Evolutionary conservation across 2,113 vertebrate species (phyloP).

Genomic region (Varanus komodoensis): DNA sequence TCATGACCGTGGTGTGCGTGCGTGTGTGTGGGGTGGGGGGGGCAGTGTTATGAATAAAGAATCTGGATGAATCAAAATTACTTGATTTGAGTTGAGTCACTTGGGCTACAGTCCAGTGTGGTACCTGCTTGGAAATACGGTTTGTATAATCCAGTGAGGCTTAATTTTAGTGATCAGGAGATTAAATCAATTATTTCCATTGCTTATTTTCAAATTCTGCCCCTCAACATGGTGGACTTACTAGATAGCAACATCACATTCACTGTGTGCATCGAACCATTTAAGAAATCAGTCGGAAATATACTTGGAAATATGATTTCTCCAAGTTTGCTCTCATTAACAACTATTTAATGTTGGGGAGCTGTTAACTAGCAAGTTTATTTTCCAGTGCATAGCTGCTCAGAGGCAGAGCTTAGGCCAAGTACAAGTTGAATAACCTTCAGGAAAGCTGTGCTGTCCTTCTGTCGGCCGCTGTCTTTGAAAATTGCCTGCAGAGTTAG

Average conservation of each 20-base stretch:
- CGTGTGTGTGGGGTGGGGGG: neutral
- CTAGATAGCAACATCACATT: constrained; percentile 18
- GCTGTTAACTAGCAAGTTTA: constrained; percentile 59
- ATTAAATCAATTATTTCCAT: constrained; percentile 6
- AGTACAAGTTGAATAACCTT: constrained; percentile 99
- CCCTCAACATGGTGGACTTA: constrained; percentile 4
- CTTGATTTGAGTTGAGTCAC: neutral
- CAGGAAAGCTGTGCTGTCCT: constrained; percentile 97
- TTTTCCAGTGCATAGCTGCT: constrained; percentile 67
- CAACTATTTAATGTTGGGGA: neutral
- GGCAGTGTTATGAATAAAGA: neutral
- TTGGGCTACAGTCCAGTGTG: neutral
- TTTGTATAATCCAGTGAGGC: too few relatives aligned
- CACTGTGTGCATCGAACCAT: neutral
- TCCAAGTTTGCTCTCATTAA: constrained; percentile 52
- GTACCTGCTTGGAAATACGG: too few relatives aligned
- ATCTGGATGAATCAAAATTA: neutral
- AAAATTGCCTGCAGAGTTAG: constrained; percentile 99
- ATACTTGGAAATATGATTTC: constrained; percentile 26
- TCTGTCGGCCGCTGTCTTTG: constrained; percentile 94
- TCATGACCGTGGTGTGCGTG: neutral
- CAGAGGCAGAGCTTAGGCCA: constrained; percentile 81
- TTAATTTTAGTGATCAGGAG: neutral
- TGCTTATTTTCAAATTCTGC: neutral
- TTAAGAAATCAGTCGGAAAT: rapidly evolving